These are phyloP conservation scores for Istiophorus platypterus DNA, from an alignment of 2,113 vertebrate species.

Conservation along the genomic window DNA sequence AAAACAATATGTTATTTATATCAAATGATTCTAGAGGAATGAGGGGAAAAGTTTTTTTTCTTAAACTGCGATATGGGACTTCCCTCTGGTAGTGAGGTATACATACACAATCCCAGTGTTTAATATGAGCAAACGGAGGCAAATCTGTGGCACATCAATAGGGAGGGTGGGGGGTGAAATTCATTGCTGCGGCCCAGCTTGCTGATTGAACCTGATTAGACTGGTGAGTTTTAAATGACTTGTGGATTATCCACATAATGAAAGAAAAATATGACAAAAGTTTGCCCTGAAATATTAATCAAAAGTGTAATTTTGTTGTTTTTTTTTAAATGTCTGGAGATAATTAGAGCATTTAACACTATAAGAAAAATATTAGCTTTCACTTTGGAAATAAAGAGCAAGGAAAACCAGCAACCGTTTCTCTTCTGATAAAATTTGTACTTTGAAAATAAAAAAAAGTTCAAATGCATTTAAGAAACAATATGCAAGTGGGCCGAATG, in stretches of 20 bases:
- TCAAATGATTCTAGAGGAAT: too few relatives aligned
- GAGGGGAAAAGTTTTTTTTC: too few relatives aligned
- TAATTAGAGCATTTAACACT: not conserved
- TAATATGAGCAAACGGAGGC: too few relatives aligned
- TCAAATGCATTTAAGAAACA: not conserved
- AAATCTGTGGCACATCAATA: not conserved
- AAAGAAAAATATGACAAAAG: not conserved
- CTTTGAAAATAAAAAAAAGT: conserved; percentile 25
- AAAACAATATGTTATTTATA: too few relatives aligned
- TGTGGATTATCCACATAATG: not conserved
- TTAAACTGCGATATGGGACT: too few relatives aligned
- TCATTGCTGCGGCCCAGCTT: too few relatives aligned
- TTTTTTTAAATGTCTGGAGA: too few relatives aligned
- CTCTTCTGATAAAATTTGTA: not conserved
- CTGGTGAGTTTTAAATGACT: not conserved
- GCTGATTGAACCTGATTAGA: too few relatives aligned
- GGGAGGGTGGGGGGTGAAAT: too few relatives aligned
- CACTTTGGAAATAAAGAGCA: not conserved
- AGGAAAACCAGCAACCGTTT: not conserved
- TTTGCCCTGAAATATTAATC: not conserved
- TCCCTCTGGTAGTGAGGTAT: too few relatives aligned
- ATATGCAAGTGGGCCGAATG: not conserved
- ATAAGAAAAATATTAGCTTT: not conserved
- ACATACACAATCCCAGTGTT: too few relatives aligned
- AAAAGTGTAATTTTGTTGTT: not conserved